Conservation (phyloP, 2,888 invertebrate genomes). For the Sphaerophoria rueppellii region DNA sequence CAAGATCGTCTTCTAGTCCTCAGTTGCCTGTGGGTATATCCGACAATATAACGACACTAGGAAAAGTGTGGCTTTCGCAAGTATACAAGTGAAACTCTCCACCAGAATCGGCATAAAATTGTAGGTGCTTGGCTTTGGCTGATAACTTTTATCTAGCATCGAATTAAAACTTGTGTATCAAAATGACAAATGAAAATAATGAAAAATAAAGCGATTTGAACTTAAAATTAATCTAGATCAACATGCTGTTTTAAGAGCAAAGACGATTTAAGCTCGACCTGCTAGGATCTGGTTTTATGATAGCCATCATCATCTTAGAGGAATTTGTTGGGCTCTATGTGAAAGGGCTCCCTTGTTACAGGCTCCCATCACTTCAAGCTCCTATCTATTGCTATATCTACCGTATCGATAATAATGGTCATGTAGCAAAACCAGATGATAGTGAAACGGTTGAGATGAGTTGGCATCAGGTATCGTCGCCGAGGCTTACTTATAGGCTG, state of each 20-base stretch:
- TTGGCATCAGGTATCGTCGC: no score
- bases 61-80: constrained; percentile 54
- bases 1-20: constrained; percentile 38
- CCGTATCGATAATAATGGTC: constrained; percentile 36
- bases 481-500: no score
- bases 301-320: constrained; percentile 62
- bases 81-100: constrained; percentile 42
- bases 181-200: constrained; percentile 25
- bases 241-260: constrained; percentile 31
- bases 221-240: constrained; percentile 53
- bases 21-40: constrained; percentile 18
- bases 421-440: not conserved
- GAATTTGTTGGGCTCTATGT: constrained; percentile 57
- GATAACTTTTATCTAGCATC: no score
- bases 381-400: constrained; percentile 33
- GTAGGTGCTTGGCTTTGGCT: no score
- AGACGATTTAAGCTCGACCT: constrained; percentile 40
- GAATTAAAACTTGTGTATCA: no score
- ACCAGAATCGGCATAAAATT: constrained; percentile 19
- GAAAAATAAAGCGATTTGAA: constrained; percentile 33
- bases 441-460: not conserved
- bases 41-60: constrained; percentile 20
- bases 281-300: constrained; percentile 57
- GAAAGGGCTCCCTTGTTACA: constrained; percentile 5
- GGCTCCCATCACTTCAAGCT: not conserved